Percentiles rank a stretch among this genome's conserved stretches.
Conservation (phyloP, 2,888 invertebrate species). For the Ennomos quercinarius region DNA sequence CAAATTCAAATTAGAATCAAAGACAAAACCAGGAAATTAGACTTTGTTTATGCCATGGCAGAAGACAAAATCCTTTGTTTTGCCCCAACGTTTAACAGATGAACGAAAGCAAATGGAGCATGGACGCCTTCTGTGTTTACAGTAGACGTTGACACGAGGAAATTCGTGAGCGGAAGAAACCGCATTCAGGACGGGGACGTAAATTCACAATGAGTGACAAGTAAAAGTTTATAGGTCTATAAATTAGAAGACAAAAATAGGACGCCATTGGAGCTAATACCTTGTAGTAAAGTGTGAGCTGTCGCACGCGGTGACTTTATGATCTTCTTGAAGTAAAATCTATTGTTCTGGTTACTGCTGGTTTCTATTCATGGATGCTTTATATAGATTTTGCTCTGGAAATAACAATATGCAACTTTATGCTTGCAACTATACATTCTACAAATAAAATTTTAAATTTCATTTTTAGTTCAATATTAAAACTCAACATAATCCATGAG, state of each 20-base stretch:
- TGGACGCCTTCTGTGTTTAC: constrained; percentile 59
- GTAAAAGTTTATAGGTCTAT: constrained; percentile 81
- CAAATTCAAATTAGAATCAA: constrained; percentile 44
- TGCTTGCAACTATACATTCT: no score
- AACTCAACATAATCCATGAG: no score
- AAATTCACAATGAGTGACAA: constrained; percentile 82
- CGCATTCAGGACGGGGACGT: constrained; percentile 79
- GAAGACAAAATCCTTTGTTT: constrained; percentile 79
- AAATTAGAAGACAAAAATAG: constrained; percentile 81
- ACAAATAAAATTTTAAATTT: no score
- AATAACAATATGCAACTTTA: neutral
- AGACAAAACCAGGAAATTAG: constrained; percentile 76
- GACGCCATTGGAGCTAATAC: constrained; percentile 64
- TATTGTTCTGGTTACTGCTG: constrained; percentile 32
- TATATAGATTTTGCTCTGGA: constrained; percentile 21
- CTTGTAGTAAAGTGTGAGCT: constrained; percentile 72
- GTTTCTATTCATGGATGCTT: constrained; percentile 31
- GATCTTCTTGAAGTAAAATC: constrained; percentile 50
- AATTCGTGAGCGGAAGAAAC: constrained; percentile 82
- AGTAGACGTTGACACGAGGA: constrained; percentile 78
- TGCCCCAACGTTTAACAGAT: constrained; percentile 64
- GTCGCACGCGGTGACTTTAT: constrained; percentile 72
- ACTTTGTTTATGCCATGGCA: constrained; percentile 78
- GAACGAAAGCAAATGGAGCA: constrained; percentile 68
- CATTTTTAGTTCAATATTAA: no score